phyloP scores from a whole-genome alignment of 2,113 vertebrate genomes.

The Chaenogobius annularis region DNA sequence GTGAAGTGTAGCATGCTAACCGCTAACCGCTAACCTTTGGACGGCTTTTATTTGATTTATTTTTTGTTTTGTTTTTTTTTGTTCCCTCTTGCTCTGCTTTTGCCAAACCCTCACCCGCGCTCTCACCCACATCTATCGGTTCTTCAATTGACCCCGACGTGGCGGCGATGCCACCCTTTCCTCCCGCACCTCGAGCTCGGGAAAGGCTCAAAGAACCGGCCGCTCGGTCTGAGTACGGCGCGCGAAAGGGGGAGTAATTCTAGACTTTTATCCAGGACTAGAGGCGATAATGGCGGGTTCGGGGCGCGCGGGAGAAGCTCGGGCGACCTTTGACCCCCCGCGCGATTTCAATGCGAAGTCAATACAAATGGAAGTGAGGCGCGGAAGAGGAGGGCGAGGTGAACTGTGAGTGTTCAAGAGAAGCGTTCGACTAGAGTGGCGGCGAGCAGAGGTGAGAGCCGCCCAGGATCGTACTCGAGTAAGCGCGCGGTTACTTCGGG shows the following conservation, averaged over 20 bases:
- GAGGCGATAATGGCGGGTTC: constrained; percentile 53
- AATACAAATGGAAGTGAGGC: neutral
- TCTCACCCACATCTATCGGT: constrained; percentile 94
- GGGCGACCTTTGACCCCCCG: neutral
- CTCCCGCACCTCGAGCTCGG: constrained; percentile 42
- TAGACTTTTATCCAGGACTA: constrained; percentile 61
- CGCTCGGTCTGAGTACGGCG: constrained; percentile 44
- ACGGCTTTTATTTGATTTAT: too few relatives aligned
- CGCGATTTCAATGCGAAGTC: neutral
- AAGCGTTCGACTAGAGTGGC: too few relatives aligned
- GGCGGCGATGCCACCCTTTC: constrained; percentile 83
- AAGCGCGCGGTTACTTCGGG: too few relatives aligned
- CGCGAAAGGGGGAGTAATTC: constrained; percentile 63
- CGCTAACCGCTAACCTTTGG: constrained; percentile 64
- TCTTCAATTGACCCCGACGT: constrained; percentile 96
- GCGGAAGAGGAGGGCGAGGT: neutral
- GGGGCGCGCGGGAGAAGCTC: constrained; percentile 25
- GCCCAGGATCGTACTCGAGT: too few relatives aligned
- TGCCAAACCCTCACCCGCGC: constrained; percentile 76
- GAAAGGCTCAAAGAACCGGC: constrained; percentile 25
- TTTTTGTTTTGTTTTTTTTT: too few relatives aligned
- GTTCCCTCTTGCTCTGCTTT: constrained; percentile 68
- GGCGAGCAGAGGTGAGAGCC: too few relatives aligned
- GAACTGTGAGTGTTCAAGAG: neutral
- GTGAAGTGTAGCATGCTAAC: constrained; percentile 48